Evolutionary conservation across 2,797 vertebrate genomes (phyloP), one percentile per base, ranked within the genome.

Genomic region (Holocentrus rufus): DNA sequence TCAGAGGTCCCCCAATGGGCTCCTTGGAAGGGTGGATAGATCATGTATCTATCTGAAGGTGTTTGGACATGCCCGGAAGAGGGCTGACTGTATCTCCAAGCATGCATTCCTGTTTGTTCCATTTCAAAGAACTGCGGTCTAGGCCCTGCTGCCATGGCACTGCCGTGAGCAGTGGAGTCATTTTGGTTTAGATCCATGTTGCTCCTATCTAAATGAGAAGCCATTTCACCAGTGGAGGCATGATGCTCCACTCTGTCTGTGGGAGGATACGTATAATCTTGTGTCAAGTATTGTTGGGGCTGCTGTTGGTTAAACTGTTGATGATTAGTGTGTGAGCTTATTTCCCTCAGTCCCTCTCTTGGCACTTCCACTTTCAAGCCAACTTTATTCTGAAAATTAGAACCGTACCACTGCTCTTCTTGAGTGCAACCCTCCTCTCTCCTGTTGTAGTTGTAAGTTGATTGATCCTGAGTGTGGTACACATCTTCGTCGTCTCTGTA

Each of bases 221-320:
- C 17, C 6, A 20, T 9, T 42, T 69, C 63, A 23, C 42, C 47
- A 57, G 55, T 63, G 1, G 9, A 17, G 36, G 47, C 1, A 4
- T 5, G 60, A 47, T 58, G 47, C 3, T 59, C 58, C 47, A 15
- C 22, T 34, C 15, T 10, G 15, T 25, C 72, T 0, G 49, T 15
- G 10, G 23, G 49, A 63, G 8, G 4, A 56, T 55, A 4, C 13
- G 7, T 17, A 17, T 60, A 27, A 39, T 18, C 30, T 44, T 15
- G 65, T 10, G n/a, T 2, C 44, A n/a, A 20, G 65, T 73, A 49
- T n/a, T 56, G 75, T 23, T 30, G 25, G 25, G 25, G 4, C 18
- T 36, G 63, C 13, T 66, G 75, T 22, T 75, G 64, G 20, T 78
- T 25, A 57, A 76, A 54, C 36, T 60, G 47, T 0, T 36, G 36